phyloP scores from a whole-genome alignment of 2,888 invertebrate species.

The Lymantria monacha region DNA sequence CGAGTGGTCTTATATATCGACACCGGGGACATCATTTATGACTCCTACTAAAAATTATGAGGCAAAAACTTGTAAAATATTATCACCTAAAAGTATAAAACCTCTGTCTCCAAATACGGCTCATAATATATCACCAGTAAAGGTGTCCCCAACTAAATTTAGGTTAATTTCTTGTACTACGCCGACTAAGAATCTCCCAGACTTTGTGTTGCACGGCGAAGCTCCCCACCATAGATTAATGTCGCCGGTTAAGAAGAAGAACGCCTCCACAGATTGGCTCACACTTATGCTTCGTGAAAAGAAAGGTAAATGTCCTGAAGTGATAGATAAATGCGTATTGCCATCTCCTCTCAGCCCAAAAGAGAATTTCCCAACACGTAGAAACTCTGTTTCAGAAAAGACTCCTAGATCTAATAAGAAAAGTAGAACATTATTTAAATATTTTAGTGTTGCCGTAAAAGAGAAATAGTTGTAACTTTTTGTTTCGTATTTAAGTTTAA shows the following conservation, averaged over 20 bases:
- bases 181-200: conserved; percentile 88
- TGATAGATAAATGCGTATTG: conserved; percentile 9
- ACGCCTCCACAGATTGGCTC: conserved; percentile 87
- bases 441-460: conserved; percentile 55
- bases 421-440: conserved; percentile 58
- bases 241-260: conserved; percentile 85
- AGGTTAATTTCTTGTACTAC: conserved; percentile 62
- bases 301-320: conserved; percentile 26
- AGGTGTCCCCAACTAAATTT: conserved; percentile 44
- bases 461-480: conserved; percentile 32
- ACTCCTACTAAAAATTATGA: conserved; percentile 64
- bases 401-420: conserved; percentile 46
- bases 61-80: conserved; percentile 38
- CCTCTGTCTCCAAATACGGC: conserved; percentile 35
- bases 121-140: conserved; percentile 38
- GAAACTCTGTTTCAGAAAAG: conserved; percentile 52
- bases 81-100: conserved; percentile 53
- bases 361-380: conserved; percentile 45
- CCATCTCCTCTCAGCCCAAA: conserved; percentile 48
- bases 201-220: conserved; percentile 88
- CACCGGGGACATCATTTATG: conserved; percentile 56
- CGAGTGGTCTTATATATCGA: conserved; percentile 52
- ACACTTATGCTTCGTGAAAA: conserved; percentile 60
- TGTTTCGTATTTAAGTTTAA: conserved; percentile 23
- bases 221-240: conserved; percentile 88